Evolutionary conservation across 2,797 vertebrate species (phyloP), one percentile per base, ranked within the genome.

Genomic region (Sciaenops ocellatus): DNA sequence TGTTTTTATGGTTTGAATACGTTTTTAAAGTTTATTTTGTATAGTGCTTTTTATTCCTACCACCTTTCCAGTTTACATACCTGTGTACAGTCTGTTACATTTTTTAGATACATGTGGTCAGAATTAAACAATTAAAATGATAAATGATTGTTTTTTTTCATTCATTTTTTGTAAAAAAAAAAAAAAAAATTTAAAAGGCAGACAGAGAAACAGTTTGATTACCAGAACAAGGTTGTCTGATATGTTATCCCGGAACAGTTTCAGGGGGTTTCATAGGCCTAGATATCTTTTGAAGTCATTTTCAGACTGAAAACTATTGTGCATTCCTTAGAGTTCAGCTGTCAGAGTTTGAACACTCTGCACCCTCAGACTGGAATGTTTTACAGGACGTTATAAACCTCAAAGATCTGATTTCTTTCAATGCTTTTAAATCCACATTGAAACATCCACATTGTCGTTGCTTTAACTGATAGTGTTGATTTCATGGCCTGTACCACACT

Each of bases 111-210:
- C 2, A 5, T 56, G 4, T 24, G 44, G 47, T 79, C 62, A 10
- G 47, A 87, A 80, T 86, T 86, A 87, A 86, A 84, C 6, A 5
- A 41, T 28, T 67, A 13, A 34, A 71, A 62, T 38, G 4, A 48
- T 28, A 12, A 47, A 28, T 51, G 1, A 22, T 28, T 56, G 4
- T 60, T 55, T n/a, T 66, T 66, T 66, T 52, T 51, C 0, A 52
- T 55, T 20, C 17, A 12, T 44, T 59, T 63, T 68, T 12, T 57
- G 5, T 17, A 24, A 17, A 48, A 10, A 24, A 47, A 55, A n/a
- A n/a, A n/a, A n/a, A n/a, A n/a, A 22, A 13, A 24, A 26, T 3
- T 38, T 38, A 2, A 38, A 38, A 38, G 34, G 34, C 34, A 38
- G 8, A 38, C 34, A 38, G 11, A 60, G 6, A 59, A 64, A 48